These are phyloP conservation scores for Nicator chloris DNA, from an alignment of 2,113 vertebrate genomes.

Conservation along the genomic window DNA sequence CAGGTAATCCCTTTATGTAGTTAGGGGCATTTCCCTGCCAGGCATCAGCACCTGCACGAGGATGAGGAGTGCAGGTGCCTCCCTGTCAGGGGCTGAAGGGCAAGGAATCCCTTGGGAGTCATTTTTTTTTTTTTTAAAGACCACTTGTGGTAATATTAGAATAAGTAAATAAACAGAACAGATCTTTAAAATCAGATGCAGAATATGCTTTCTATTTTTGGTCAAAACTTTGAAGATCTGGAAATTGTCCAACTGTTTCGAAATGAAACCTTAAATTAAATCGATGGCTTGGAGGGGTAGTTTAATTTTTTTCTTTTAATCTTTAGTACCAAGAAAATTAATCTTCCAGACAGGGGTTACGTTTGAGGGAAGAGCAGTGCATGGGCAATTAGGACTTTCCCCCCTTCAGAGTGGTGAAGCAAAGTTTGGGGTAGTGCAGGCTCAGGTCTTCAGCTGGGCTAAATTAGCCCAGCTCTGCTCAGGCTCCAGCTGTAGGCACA, in stretches of 20 bases:
- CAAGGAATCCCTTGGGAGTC: neutral
- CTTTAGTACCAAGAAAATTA: neutral
- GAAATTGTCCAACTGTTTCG: neutral
- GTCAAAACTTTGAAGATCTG: slow-evolving; percentile 8
- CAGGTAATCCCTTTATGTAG: slow-evolving; percentile 40
- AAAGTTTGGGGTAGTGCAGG: neutral
- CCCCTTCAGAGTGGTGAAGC: neutral
- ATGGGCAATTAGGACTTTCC: neutral
- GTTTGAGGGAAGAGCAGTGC: neutral
- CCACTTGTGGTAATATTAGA: neutral
- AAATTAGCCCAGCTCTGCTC: slow-evolving; percentile 19
- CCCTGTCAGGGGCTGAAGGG: neutral
- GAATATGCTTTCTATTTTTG: slow-evolving; percentile 32
- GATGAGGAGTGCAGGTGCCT: neutral
- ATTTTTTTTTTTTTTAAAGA: neutral
- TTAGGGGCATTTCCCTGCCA: neutral
- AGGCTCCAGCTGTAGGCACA: slow-evolving; percentile 37
- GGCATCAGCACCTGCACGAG: neutral
- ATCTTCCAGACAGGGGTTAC: neutral
- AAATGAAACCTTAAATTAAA: slow-evolving; percentile 11
- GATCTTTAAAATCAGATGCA: slow-evolving; percentile 20
- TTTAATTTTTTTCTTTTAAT: neutral
- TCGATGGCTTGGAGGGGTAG: neutral
- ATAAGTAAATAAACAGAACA: slow-evolving; percentile 6
- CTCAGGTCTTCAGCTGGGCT: slow-evolving; percentile 46